These are phyloP conservation scores for Caenorhabditis sp. DNA, from an alignment of 2,888 invertebrate genomes.

Conservation along the genomic window DNA sequence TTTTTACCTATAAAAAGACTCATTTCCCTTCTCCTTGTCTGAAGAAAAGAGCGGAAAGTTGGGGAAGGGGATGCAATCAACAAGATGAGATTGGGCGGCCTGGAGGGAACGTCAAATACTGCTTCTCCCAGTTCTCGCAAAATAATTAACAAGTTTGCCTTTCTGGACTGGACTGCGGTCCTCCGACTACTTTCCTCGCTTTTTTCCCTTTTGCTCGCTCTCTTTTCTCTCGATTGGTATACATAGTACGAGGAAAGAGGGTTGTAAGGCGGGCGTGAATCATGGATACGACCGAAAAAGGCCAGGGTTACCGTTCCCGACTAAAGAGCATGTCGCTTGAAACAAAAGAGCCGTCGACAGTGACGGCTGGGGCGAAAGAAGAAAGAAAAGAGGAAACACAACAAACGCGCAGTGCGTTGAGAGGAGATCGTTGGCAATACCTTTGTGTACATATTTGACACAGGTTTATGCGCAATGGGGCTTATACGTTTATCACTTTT, in stretches of 20 bases:
- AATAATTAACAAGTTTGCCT: slow-evolving; percentile 49
- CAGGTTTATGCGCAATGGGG: slow-evolving; percentile 23
- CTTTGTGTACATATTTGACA: slow-evolving; percentile 33
- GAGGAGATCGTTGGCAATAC: background rate
- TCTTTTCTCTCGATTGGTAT: slow-evolving; percentile 24
- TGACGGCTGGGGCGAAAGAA: background rate
- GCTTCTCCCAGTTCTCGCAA: slow-evolving; percentile 22
- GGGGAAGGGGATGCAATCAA: slow-evolving; percentile 44
- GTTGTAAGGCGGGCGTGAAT: slow-evolving; percentile 29
- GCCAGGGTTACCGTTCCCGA: slow-evolving; percentile 36
- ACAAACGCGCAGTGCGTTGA: slow-evolving; percentile 15
- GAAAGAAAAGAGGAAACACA: slow-evolving; percentile 14
- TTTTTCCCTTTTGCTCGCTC: background rate
- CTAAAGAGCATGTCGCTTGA: slow-evolving; percentile 4
- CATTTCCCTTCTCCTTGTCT: slow-evolving; percentile 24
- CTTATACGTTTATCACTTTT: slow-evolving; percentile 12
- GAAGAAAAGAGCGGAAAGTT: slow-evolving; percentile 15
- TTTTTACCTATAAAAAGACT: slow-evolving; percentile 32
- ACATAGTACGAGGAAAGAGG: slow-evolving; percentile 16
- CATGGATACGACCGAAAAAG: slow-evolving; percentile 28
- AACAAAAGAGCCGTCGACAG: slow-evolving; percentile 5
- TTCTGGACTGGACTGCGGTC: slow-evolving; percentile 15
- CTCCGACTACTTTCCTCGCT: slow-evolving; percentile 9
- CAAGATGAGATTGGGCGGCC: slow-evolving; percentile 42
- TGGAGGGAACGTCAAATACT: slow-evolving; percentile 27